Base-by-base conservation (phyloP, 2,113 vertebrate genomes). In the Saccopteryx bilineata region DNA sequence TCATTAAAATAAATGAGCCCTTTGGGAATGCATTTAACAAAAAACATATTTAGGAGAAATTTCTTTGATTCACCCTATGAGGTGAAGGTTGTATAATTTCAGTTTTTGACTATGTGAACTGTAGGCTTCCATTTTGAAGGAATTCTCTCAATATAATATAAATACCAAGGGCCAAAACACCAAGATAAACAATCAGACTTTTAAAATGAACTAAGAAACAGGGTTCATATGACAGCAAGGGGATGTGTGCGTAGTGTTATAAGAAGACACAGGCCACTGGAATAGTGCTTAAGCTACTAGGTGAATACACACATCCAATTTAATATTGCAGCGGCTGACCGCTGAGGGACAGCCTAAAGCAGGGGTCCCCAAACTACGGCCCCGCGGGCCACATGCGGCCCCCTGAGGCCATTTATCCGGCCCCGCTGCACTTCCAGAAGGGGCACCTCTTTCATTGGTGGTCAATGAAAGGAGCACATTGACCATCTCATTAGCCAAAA, bases 1-100 rank as follows among this genome's bases (percentile, higher is more conserved):
- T 92, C 82, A 71, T 71, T 92, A 93, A 95, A 91, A 91, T 72
- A 78, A 94, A 68, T 13, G 23, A 92, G 74, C 15, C 96, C 95
- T 97, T 97, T 96, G 79, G 75, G 52, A 96, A 96, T 13, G 71
- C 86, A 89, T 78, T 60, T 87, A 94, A 86, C 28, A 96, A 94
- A 97, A 97, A 91, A 94, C 52, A 87, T 5, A 96, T 83, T 78
- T 75, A 96, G 90, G 46, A 79, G 3, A 95, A 95, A 96, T 90
- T 26, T 66, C 46, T 93, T 91, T 69, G 54, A 82, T 88, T 94
- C 24, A 82, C 52, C 5, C 28, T 90, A 5, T 52, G 90, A 80
- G 72, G 58, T 5, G 19, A 85, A 95, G 58, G 58, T 84, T 17
- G 12, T 26, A 48, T 52, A 81, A 68, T 28, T 89, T 90, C 19